Evolutionary conservation across 2,113 vertebrate genomes (phyloP).

Genomic region (Erinaceus europaeus): DNA sequence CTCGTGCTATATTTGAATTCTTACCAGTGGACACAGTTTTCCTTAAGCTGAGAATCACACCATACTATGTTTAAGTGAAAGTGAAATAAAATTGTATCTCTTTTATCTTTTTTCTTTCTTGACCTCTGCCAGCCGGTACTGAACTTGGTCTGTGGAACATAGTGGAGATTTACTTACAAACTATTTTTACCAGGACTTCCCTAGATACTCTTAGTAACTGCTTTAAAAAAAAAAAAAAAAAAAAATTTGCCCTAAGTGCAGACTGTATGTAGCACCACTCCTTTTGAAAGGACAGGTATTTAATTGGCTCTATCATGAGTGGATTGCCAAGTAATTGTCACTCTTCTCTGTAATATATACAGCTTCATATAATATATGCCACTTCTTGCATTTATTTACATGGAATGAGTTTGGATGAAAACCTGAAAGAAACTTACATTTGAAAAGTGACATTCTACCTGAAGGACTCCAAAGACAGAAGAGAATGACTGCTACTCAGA

Average conservation of each 20-base stretch:
- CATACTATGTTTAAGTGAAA: neutral
- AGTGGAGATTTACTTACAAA: neutral
- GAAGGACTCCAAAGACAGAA: neutral
- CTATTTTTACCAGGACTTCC: slow-evolving; percentile 7
- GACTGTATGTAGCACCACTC: slow-evolving; percentile 10
- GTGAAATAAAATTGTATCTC: slow-evolving; percentile 29
- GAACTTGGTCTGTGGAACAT: slow-evolving; percentile 3
- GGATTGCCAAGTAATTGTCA: neutral
- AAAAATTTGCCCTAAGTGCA: neutral
- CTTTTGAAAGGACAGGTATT: neutral
- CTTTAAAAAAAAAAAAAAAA: too few relatives aligned
- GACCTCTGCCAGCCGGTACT: slow-evolving; percentile 7
- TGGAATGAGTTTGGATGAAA: neutral
- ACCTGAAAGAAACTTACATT: neutral
- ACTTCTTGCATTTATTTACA: neutral
- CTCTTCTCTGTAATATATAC: neutral
- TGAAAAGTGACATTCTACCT: neutral
- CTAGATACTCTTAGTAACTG: slow-evolving; percentile 35
- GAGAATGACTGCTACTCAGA: neutral
- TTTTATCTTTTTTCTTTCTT: slow-evolving; percentile 14
- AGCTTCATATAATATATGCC: too few relatives aligned
- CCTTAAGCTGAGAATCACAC: neutral
- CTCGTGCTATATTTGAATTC: neutral
- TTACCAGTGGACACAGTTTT: neutral
- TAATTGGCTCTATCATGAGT: neutral